Conservation (phyloP, 2,113 vertebrate genomes). For the Engraulis encrasicolus region DNA sequence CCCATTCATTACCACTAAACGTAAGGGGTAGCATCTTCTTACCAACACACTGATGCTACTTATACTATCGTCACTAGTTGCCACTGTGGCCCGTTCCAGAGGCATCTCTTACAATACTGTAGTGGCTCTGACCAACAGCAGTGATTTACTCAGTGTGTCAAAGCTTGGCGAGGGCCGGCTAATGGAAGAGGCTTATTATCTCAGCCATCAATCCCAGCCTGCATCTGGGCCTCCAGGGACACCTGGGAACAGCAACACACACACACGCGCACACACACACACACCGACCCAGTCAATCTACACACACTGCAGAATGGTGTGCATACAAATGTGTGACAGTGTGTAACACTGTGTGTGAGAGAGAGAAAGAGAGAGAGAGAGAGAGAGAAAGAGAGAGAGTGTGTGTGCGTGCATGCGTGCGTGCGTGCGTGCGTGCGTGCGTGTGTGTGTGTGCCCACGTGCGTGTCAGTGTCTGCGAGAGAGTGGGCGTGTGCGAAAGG, state of each 20-base stretch:
- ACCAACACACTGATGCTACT: no score
- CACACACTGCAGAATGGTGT: not conserved
- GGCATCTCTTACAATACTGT: no score
- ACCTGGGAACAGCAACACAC: not conserved
- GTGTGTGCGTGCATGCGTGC: no score
- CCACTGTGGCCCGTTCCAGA: no score
- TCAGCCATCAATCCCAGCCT: conserved; percentile 39
- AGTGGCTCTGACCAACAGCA: not conserved
- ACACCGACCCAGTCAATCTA: not conserved
- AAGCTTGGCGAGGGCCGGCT: conserved; percentile 22
- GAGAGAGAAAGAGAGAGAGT: not conserved
- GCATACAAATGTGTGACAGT: not conserved
- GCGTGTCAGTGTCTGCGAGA: no score
- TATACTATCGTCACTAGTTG: no score
- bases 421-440: no score
- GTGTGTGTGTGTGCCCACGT: no score
- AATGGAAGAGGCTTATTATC: conserved; percentile 50
- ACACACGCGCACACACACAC: no score
- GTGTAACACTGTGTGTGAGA: not conserved
- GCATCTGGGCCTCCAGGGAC: conserved; percentile 27
- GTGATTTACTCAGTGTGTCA: conserved; percentile 46
- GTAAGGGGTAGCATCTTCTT: no score
- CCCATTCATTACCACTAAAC: no score
- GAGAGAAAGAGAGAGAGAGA: not conserved
- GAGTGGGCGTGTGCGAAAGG: no score